A percentile compares a stretch with the other conserved stretches of the same genome.
phyloP scores from a whole-genome alignment of 2,888 invertebrate species.

The Platerodrilus igneus region DNA sequence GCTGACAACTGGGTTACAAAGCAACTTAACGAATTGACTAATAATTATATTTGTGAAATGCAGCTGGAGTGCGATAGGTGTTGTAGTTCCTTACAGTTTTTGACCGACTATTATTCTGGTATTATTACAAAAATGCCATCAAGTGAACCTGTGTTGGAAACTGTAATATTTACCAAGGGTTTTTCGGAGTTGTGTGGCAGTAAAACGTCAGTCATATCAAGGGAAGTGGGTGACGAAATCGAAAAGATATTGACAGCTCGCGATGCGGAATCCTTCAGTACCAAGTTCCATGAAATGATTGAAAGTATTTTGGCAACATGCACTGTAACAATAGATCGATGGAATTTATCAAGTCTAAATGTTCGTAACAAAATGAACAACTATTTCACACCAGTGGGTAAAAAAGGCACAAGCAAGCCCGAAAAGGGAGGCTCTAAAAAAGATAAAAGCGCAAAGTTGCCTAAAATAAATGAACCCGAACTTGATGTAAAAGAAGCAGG shows the following conservation, averaged over 20 bases:
- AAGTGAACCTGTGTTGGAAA: conserved; percentile 49
- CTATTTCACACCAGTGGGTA: conserved; percentile 35
- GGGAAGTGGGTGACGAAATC: background rate
- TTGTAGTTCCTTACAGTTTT: conserved; percentile 45
- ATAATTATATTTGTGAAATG: conserved; percentile 54
- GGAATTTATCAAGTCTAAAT: conserved; percentile 7
- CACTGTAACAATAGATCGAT: conserved; percentile 43
- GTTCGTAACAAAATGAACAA: conserved; percentile 12
- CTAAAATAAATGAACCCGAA: conserved; percentile 24
- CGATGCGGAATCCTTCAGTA: conserved; percentile 6
- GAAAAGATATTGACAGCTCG: conserved; percentile 9
- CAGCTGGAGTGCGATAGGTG: conserved; percentile 60
- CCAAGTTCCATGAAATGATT: conserved; percentile 22
- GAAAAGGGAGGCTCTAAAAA: conserved; percentile 8
- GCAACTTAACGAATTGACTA: conserved; percentile 53
- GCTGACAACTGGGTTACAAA: conserved; percentile 55
- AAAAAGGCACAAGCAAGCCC: conserved; percentile 19
- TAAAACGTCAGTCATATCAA: background rate
- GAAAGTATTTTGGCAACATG: conserved; percentile 31
- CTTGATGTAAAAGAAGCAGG: conserved; percentile 35
- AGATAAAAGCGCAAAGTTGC: conserved; percentile 10
- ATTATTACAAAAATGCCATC: conserved; percentile 47
- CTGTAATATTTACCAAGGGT: conserved; percentile 4
- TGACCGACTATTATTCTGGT: conserved; percentile 48
- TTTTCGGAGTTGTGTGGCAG: background rate